Evolutionary conservation across 1,140 invertebrate genomes (phyloP), one percentile per base, ranked within the genome.

Genomic region (Megalonaias nervosa): DNA sequence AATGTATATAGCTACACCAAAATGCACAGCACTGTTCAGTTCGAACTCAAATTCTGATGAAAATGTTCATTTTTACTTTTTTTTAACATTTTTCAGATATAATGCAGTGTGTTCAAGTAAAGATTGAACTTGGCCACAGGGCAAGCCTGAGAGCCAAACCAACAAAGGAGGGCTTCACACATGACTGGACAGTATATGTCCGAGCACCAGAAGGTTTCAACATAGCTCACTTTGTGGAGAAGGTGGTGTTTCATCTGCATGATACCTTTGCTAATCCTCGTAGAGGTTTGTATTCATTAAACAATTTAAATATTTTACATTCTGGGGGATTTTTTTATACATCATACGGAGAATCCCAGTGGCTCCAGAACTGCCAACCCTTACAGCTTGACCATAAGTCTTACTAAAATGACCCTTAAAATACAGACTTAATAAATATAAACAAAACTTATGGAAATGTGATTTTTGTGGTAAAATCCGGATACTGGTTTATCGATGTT

Each of bases 101-200:
- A 48, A 78, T 64, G 59, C 73, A 64, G 58, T 75, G 71, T 74
- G 81, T 97, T 81, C 94, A 94, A 91, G 95, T 98, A 75, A 95
- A 94, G 86, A 93, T 99, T 86, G 97, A 98, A 92, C 95, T 98
- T 88, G 97, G 97, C 58, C 97, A 99, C 90, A 93, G 94, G 87
- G 96, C 97, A 78, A 93, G 93, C 67, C 91, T 97, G 79, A 93
- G 95, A 84, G 93, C 93, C 21, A 95, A 95, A 87, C 93, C 93
- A 77, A 97, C 96, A 14, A 93, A 93, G 21, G 95, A 97, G 90
- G 97, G 96, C 19, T 98, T 96, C 86, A 99, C 97, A 81, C 98
- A 99, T 92, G 97, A 99, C 89, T 99, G 98, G 98, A 96, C 97
- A 90, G 94, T 99, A n/a, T 99, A 96, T 93, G 96, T 99, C 9